phyloP scores from a whole-genome alignment of 2,113 vertebrate species.

The Ariopsis seemanni region DNA sequence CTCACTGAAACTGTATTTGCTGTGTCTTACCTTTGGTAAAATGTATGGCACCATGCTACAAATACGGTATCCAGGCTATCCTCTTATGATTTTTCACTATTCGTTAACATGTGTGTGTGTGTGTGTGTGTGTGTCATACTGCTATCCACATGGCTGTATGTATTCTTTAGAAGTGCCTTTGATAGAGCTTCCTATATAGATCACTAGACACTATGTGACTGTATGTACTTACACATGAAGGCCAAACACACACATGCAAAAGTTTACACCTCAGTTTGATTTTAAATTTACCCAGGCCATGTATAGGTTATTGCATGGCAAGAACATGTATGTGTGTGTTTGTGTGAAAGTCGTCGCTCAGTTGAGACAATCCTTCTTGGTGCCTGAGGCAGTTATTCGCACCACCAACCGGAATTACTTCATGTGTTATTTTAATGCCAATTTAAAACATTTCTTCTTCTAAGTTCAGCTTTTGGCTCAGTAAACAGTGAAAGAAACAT shows the following conservation, averaged over 20 bases:
- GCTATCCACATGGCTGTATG: conserved; percentile 33
- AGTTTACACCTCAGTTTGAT: conserved; percentile 51
- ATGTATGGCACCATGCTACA: conserved; percentile 27
- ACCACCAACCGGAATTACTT: conserved; percentile 34
- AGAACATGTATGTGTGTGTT: conserved; percentile 19
- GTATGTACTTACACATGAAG: conserved; percentile 50
- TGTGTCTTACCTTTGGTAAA: conserved; percentile 50
- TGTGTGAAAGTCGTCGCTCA: conserved; percentile 27
- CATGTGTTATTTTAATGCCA: conserved; percentile 52
- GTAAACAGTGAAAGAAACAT: conserved; percentile 38
- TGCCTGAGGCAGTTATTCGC: conserved; percentile 61
- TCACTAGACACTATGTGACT: conserved; percentile 49
- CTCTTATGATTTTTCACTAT: conserved; percentile 31
- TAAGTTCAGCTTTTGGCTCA: conserved; percentile 58
- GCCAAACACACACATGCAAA: conserved; percentile 51
- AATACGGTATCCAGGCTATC: background rate
- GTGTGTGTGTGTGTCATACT: conserved; percentile 36
- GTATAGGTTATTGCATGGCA: conserved; percentile 60
- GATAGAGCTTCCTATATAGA: conserved; percentile 59
- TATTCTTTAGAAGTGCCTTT: conserved; percentile 71
- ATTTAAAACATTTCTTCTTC: conserved; percentile 22
- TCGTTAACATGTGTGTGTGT: conserved; percentile 51
- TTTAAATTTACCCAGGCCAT: conserved; percentile 50
- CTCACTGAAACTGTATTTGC: conserved; percentile 30
- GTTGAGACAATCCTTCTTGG: conserved; percentile 65